These are phyloP conservation scores for Panagrolaimus sp. DNA, from an alignment of 1,140 invertebrate species.

Conservation along the genomic window DNA sequence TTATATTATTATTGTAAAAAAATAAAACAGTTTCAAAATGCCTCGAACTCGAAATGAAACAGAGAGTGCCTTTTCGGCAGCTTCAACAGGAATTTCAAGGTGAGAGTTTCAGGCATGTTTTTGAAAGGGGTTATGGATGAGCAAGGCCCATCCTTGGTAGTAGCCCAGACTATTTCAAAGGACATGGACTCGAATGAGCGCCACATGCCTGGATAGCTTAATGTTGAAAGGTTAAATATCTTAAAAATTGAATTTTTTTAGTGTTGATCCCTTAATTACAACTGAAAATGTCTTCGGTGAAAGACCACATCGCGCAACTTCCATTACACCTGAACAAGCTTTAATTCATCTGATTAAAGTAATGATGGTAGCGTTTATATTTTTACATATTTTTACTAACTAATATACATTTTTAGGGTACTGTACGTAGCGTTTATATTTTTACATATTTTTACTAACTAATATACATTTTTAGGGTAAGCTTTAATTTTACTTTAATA, in stretches of 20 bases:
- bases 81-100: constrained; percentile 14
- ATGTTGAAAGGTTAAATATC: neutral
- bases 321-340: constrained; percentile 41
- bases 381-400: no score
- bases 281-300: constrained; percentile 11
- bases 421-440: no score
- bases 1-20: constrained; percentile 1
- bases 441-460: no score
- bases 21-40: constrained; percentile 2
- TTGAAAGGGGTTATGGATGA: no score
- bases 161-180: no score
- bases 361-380: constrained; percentile 58
- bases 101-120: no score
- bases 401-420: no score
- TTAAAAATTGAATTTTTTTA: neutral
- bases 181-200: no score
- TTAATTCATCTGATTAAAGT: constrained; percentile 54
- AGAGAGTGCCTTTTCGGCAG: constrained; percentile 8
- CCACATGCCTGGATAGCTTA: no score
- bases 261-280: constrained; percentile 8
- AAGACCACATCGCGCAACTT: neutral
- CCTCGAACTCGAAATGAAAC: constrained; percentile 13
- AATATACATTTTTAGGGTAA: no score
- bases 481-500: no score
- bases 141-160: no score